Base-by-base conservation (phyloP, 1,140 invertebrate genomes). In the Kradibia gibbosae region DNA sequence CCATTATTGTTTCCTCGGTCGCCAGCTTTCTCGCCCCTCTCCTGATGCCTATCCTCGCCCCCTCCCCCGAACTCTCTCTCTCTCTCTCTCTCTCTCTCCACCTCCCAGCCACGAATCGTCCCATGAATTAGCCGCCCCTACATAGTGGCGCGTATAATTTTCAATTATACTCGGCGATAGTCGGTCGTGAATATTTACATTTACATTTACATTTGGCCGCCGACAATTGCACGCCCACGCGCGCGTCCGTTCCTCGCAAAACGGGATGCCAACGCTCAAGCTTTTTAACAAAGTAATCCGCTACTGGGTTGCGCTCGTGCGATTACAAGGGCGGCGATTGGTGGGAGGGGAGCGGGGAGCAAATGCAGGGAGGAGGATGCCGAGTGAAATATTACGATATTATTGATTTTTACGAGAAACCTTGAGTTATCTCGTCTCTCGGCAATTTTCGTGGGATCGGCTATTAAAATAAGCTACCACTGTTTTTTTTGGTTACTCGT, bases 121-220 rank as follows among this genome's bases (percentile, higher is more conserved):
- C 53, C 28, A n/a, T n/a, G n/a, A n/a, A n/a, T n/a, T n/a, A n/a
- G 34, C 31, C 7, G 48, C 13, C 60, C 39, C 65, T 17, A n/a
- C n/a, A n/a, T n/a, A n/a, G 28, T 34, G n/a, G 4, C 57, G 10
- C 20, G 53, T n/a, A 28, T 72, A 78, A 82, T 82, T 78, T 82
- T 82, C 81, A 78, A 77, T 82, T 82, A 75, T 36, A 45, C 39
- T 48, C 39, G 60, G 15, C 80, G 62, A 60, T 75, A 76, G 76
- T 67, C 20, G 60, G 76, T 81, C 78, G 48, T 80, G 78, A 80
- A 80, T 80, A 80, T 74, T 75, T 70, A 81, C 67, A 73, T n/a
- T n/a, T n/a, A n/a, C n/a, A n/a, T n/a, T n/a, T n/a, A n/a, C n/a
- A 65, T n/a, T 72, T 71, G 1, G 3, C 42, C 36, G 34, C 0